Evolutionary conservation across 2,888 invertebrate species (phyloP), one percentile per base, ranked within the genome.

Genomic region (Morpho deidamia): DNA sequence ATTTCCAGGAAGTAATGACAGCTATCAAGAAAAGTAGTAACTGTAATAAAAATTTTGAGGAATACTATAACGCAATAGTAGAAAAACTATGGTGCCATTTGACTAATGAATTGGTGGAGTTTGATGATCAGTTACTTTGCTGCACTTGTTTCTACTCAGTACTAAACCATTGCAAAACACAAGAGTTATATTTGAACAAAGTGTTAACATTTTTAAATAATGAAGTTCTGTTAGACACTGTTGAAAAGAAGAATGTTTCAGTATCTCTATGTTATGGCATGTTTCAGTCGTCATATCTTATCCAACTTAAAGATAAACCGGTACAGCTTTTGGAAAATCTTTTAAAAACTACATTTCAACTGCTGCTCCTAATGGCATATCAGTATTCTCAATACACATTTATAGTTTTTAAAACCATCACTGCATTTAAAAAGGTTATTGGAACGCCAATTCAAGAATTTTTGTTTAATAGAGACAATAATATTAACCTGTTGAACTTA

Each of bases 331-430:
- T 76, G 38, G 38, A 48, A 11, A 48, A 58, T 33, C 55, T 80
- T 63, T 63, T 88, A 59, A 58, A 68, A 54, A 54, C 59, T 48
- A 60, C 72, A 57, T 67, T 90, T 74, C 54, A 74, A 66, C 62
- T 83, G 67, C 61, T 81, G 61, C 58, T 75, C 57, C 11, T 66
- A 44, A 69, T 81, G 82, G 76, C 87, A 69, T 81, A 85, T 85
- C 72, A 83, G 58, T 92, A 92, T 63, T 88, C 91, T n/a, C 80
- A 78, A 65, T 81, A 83, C 61, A 90, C 91, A 58, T 91, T 86
- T 59, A 77, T 91, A 44, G 78, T 81, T 40, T 91, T 91, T 51
- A 92, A 91, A 74, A 82, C 83, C 53, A 72, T 92, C 8, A 75
- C 78, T 42, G 72, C 87, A 65, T 79, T 90, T 48, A 78, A 81